Base-by-base conservation (phyloP, 1,140 invertebrate genomes). In the Caenorhabditis briggsae region DNA sequence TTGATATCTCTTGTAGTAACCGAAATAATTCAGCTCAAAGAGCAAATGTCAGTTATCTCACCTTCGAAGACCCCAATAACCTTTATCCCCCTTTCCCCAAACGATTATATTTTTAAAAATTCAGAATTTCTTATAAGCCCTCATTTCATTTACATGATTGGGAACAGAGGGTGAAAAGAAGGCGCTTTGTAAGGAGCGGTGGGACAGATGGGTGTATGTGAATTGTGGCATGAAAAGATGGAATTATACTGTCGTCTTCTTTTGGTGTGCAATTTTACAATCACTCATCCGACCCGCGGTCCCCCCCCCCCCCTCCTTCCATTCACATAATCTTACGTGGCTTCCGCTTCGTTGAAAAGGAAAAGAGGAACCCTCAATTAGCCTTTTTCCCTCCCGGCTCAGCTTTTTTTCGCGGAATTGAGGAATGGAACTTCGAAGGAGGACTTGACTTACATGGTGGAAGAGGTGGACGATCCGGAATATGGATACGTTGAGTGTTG, bases 211-310 rank as follows among this genome's bases (percentile, higher is more conserved):
- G 70, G 50, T 78, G 70, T 78, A 16, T 5, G 70, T 50, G 70
- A 53, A 78, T 78, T 78, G 70, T 78, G 70, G 46, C 70, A 78
- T 78, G 33, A 78, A 78, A 50, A 78, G 70, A 78, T 78, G 70
- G 70, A 78, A 78, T 78, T 78, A 33, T 33, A 78, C 70, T 78
- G 70, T 78, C 33, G 33, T 33, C 33, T 33, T 33, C 70, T 78
- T 78, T 78, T 46, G 50, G 14, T 50, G 70, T 78, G 70, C 70
- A 78, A 78, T 78, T 78, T 78, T 53, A 78, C 70, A 78, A 78
- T 78, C 70, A 78, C 70, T 78, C 70, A 78, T 78, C 70, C 70
- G 70, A 0, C 33, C 33, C 33, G 33, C 70, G 70, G 46, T 78
- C 53, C 70, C 53, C 46, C 46, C 53, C 23, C 23, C 70, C 46